Base-by-base conservation (phyloP, 2,113 vertebrate genomes). In the Pachypanchax playfairii region DNA sequence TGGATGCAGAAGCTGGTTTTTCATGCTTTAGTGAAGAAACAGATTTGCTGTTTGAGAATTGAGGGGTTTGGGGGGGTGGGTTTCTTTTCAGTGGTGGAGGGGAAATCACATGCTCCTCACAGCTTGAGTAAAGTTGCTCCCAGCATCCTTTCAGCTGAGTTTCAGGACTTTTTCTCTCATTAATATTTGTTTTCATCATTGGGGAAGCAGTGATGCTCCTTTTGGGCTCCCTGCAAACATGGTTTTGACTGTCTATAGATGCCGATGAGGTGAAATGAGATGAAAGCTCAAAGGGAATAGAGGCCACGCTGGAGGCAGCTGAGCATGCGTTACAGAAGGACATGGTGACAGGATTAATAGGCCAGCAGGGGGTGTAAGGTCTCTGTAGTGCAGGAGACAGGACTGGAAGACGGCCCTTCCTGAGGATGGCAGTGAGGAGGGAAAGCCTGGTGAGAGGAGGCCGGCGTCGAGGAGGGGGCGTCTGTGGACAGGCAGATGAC, bases 391-490 rank as follows among this genome's bases (percentile, higher is more conserved):
- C 26, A 5, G 91, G 7, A 11, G 91, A 90, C 49, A 92, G 82
- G 20, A 91, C 70, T 0, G 92, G 91, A 6, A 92, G 88, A 4
- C 91, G 90, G 8, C 92, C 94, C 66, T 96, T 97, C 73, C 93
- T 94, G 39, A 99, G 90, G 74, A 98, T 94, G 54, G 96, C 96
- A 5, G 97, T 99, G 70, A 99, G 92, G 20, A 98, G 89, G 51
- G 95, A 94, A 33, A 99, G 90, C 18, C 95, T 91, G 14, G 94
- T 94, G 62, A 95, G 93, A 35, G 87, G 88, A 13, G 92, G 90
- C 47, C 85, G 90, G 67, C 77, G 76, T 47, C 90, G 86, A 22
- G 86, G 46, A 56, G 73, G 81, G 4, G 90, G 86, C 4, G 93
- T 92, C 47, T 43, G 72, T 22, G 77, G 85, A 64, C 83, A 84